Evolutionary conservation across 2,113 vertebrate genomes (phyloP).

Genomic region (Brachyhypopomus occidentalis): DNA sequence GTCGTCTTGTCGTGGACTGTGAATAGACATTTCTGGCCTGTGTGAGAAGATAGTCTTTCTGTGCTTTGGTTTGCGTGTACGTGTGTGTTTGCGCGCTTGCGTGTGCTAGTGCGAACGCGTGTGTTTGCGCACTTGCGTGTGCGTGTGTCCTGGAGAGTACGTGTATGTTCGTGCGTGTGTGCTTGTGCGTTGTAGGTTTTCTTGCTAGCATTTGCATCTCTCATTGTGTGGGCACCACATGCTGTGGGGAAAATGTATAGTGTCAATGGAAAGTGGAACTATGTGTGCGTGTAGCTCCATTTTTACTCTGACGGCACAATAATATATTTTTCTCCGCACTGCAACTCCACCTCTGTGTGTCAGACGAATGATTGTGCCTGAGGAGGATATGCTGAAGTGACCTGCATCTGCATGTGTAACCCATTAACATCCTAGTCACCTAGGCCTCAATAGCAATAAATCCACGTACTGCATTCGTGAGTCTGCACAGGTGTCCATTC

Average conservation of each 20-base stretch:
- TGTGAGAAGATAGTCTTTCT: conserved; percentile 14
- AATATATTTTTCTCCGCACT: neutral
- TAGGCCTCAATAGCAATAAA: conserved; percentile 5
- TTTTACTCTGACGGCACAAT: neutral
- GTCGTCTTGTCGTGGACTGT: neutral
- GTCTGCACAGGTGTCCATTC: neutral
- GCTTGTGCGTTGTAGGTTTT: too few species aligned
- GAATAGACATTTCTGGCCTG: neutral
- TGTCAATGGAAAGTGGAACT: neutral
- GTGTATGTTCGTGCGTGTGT: neutral
- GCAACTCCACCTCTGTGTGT: neutral
- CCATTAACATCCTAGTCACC: neutral
- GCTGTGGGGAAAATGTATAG: neutral
- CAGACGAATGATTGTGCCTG: neutral
- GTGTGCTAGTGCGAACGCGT: neutral
- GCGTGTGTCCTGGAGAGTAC: neutral
- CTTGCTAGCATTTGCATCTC: neutral
- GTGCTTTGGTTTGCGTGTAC: neutral
- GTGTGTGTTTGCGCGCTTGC: neutral
- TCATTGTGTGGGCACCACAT: neutral
- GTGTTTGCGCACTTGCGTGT: neutral
- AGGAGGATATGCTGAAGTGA: neutral
- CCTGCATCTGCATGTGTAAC: neutral
- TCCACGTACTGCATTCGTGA: neutral
- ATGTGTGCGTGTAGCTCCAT: neutral